Conservation (phyloP, 37 sponge, comb jelly and placozoan genomes). For the Hormiphora californensis region DNA sequence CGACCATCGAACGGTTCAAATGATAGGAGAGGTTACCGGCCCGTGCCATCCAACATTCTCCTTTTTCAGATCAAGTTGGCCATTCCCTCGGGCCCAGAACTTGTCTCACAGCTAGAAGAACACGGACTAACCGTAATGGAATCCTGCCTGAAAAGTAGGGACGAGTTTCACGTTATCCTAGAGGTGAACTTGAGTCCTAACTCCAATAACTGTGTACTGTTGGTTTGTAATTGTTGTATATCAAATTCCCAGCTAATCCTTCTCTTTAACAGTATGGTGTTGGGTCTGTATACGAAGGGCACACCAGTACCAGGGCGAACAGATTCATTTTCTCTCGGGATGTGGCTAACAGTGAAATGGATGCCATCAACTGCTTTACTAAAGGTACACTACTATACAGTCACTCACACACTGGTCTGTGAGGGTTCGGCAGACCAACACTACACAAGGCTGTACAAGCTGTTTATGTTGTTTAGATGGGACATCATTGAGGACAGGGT, state of each 20-base stretch:
- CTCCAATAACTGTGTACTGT: neutral
- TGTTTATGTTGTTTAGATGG: neutral
- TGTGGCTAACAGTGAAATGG: constrained; percentile 69
- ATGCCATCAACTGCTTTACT: constrained; percentile 62
- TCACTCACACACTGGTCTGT: too few relatives aligned
- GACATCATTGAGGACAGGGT: neutral
- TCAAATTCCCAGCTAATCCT: neutral
- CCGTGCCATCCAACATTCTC: neutral
- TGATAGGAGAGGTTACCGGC: neutral
- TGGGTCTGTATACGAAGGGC: constrained; percentile 63
- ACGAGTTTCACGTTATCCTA: constrained; percentile 86
- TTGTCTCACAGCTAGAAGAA: constrained; percentile 58
- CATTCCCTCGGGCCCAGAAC: constrained; percentile 67
- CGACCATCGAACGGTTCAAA: too few relatives aligned
- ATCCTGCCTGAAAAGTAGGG: constrained; percentile 26
- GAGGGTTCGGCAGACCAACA: too few relatives aligned
- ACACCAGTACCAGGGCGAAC: constrained; percentile 73
- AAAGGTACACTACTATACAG: neutral
- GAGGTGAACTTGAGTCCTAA: constrained; percentile 48
- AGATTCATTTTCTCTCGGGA: constrained; percentile 87
- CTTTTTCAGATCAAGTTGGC: constrained; percentile 55
- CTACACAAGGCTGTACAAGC: too few relatives aligned
- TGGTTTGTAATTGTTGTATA: neutral
- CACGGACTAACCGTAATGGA: constrained; percentile 52
- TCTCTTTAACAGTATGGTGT: constrained; percentile 55